A percentile compares a stretch with the other conserved stretches of the same genome.
Evolutionary conservation across 1,140 invertebrate genomes (phyloP).

Genomic region (Tribolium castaneum): DNA sequence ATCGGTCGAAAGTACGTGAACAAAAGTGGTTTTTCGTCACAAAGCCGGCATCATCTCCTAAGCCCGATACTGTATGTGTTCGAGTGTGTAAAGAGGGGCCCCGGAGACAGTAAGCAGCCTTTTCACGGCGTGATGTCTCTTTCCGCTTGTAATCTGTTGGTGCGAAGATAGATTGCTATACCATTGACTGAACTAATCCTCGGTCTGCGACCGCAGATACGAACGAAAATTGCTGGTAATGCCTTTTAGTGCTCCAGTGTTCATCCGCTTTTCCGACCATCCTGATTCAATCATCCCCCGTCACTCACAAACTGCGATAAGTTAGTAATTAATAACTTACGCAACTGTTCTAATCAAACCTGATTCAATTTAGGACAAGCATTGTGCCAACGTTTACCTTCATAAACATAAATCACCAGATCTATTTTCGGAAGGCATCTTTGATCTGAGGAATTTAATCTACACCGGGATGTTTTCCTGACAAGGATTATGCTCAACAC

Average conservation of each 20-base stretch:
- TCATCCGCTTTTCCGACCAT: slow-evolving; percentile 26
- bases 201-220: slow-evolving; percentile 48
- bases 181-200: slow-evolving; percentile 52
- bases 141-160: slow-evolving; percentile 52
- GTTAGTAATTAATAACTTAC: slow-evolving; percentile 46
- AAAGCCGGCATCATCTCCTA: slow-evolving; percentile 37
- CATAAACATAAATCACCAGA: slow-evolving; percentile 37
- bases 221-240: slow-evolving; percentile 49
- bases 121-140: slow-evolving; percentile 50
- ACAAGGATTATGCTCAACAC: background rate
- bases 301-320: slow-evolving; percentile 42
- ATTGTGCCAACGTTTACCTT: slow-evolving; percentile 37
- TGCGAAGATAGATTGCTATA: slow-evolving; percentile 52
- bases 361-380: slow-evolving; percentile 39
- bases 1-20: slow-evolving; percentile 10
- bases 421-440: slow-evolving; percentile 23
- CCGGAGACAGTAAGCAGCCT: slow-evolving; percentile 43
- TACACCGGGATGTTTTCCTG: background rate
- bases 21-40: slow-evolving; percentile 18
- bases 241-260: slow-evolving; percentile 42
- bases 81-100: slow-evolving; percentile 46
- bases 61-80: slow-evolving; percentile 44
- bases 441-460: slow-evolving; percentile 27
- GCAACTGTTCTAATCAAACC: slow-evolving; percentile 41
- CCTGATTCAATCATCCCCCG: slow-evolving; percentile 38